Evolutionary conservation across 1,140 invertebrate genomes (phyloP).

Genomic region (Heliothis subflexa): DNA sequence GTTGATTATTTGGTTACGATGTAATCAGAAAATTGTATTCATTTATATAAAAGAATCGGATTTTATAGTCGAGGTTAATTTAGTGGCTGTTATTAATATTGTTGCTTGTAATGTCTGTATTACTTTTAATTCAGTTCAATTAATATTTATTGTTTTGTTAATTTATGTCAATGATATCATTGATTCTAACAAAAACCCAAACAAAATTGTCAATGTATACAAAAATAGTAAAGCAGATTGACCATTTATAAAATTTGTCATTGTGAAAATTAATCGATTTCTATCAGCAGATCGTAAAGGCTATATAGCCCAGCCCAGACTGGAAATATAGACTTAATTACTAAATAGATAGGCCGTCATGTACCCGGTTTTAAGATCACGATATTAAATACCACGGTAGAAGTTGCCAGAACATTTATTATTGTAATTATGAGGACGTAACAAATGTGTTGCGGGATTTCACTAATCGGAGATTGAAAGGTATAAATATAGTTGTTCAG

Average conservation of each 20-base stretch:
- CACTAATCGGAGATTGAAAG: slow-evolving; percentile 12
- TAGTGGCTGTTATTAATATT: not conserved
- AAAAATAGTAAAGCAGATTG: too few species aligned
- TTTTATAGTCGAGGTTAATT: not conserved
- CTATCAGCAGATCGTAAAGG: not conserved
- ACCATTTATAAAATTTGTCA: too few species aligned
- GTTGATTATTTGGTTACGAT: slow-evolving; percentile 19
- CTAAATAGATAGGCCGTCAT: slow-evolving; percentile 11
- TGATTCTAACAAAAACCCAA: too few species aligned
- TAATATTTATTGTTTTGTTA: too few species aligned
- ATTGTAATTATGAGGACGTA: slow-evolving; percentile 22
- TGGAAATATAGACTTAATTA: slow-evolving; percentile 23
- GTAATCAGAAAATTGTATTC: not conserved
- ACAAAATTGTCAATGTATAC: too few species aligned
- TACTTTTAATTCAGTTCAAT: too few species aligned
- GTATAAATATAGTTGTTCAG: not conserved
- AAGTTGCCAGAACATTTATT: slow-evolving; percentile 19
- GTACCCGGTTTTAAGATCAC: slow-evolving; percentile 8
- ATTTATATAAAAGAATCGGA: too few species aligned
- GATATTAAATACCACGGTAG: slow-evolving; percentile 4
- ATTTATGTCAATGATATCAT: too few species aligned
- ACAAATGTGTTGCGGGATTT: not conserved
- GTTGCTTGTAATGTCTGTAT: not conserved
- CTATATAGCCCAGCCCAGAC: not conserved
- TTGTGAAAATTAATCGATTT: not conserved